Evolutionary conservation across 37 sponge, comb jelly and placozoan genomes (phyloP).

Genomic region (Theonella swinhoei): DNA sequence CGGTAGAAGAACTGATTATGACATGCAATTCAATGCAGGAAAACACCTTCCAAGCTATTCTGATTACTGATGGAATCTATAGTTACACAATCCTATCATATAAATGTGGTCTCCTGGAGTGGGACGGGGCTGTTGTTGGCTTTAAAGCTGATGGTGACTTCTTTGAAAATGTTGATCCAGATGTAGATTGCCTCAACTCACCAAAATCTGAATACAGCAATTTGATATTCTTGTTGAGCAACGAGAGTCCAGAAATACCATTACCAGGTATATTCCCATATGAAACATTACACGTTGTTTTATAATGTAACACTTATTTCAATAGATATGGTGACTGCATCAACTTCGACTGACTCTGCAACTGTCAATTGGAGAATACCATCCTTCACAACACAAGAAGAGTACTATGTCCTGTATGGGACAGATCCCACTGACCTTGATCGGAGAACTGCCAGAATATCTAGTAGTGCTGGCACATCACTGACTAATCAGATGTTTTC

Average conservation of each 20-base stretch:
- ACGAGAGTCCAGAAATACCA: neutral
- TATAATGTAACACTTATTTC: neutral
- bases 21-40: neutral
- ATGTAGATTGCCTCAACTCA: neutral
- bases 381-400: neutral
- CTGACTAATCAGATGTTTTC: neutral
- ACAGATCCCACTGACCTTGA: neutral
- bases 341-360: neutral
- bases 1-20: neutral
- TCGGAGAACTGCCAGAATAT: neutral
- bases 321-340: neutral
- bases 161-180: neutral
- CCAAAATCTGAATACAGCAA: neutral
- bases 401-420: neutral
- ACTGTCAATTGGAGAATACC: neutral
- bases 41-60: neutral
- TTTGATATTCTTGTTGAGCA: constrained; percentile 17
- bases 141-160: neutral
- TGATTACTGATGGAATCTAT: neutral
- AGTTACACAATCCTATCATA: neutral
- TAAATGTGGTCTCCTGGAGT: neutral
- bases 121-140: neutral
- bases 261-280: neutral
- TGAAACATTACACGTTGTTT: too few species aligned
- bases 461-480: neutral